Conservation (phyloP, 1,140 invertebrate species). For the Euura lappo region DNA sequence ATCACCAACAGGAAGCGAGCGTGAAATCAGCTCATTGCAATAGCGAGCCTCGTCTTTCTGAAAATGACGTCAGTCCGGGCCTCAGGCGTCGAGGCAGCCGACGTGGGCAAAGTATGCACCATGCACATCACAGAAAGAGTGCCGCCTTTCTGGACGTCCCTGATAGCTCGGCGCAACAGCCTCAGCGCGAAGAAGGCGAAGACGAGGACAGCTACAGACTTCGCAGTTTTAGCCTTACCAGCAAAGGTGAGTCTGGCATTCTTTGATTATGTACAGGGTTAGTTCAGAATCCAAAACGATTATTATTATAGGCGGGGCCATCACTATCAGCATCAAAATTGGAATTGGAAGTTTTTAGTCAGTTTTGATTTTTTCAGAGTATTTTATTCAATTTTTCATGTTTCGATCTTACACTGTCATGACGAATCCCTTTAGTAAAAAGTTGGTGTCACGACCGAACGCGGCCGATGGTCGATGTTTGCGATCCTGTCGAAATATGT, state of each 20-base stretch:
- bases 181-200: constrained; percentile 60
- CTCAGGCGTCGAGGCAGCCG: constrained; percentile 62
- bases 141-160: constrained; percentile 85
- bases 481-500: no score
- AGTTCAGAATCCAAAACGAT: no score
- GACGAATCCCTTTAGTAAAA: no score
- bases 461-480: no score
- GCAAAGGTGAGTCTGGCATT: constrained; percentile 72
- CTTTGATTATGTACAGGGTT: no score
- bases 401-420: no score
- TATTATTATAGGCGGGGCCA: no score
- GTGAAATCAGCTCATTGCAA: constrained; percentile 61
- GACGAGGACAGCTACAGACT: constrained; percentile 85
- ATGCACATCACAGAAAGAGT: constrained; percentile 68
- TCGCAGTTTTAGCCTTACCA: constrained; percentile 86
- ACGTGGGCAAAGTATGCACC: constrained; percentile 60
- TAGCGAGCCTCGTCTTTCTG: constrained; percentile 65
- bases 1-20: constrained; percentile 52
- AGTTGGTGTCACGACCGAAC: no score
- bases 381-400: no score
- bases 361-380: no score
- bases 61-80: constrained; percentile 64
- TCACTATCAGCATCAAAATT: no score
- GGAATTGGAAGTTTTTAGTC: no score
- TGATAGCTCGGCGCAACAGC: constrained; percentile 47